Base-by-base conservation (phyloP, 2,888 invertebrate genomes). In the Apodemia duryi region DNA sequence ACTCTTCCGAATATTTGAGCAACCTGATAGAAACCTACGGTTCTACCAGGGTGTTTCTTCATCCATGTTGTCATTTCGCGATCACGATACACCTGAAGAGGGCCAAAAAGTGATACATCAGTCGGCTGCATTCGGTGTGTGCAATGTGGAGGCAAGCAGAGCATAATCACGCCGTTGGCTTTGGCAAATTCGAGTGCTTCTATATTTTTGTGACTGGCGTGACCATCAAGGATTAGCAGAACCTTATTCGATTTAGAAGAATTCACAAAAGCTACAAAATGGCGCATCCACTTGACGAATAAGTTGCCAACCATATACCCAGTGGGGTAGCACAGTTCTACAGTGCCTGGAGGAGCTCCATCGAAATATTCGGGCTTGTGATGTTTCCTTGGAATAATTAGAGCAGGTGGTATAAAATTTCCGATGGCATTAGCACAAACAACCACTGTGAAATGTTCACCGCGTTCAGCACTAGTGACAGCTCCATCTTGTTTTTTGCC, bases 381-480 rank as follows among this genome's bases (percentile, higher is more conserved):
- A 29, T 67, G 63, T 38, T 69, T 69, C 13, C 65, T 63, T 7
- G 69, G 49, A 57, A 67, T 65, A 29, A 67, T 65, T 46, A 67
- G 54, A 2, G n/a, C 13, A 0, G 61, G 69, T 2, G 67, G 66
- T 28, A 66, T 41, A 51, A 38, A 66, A 2, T 52, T 28, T 6
- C 69, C 67, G 57, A 52, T 43, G 7, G 68, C 68, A 60, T 63
- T 66, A 3, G 38, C 13, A 63, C 67, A 67, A 52, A 61, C 67
- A n/a, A 66, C 66, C 3, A 67, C 63, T n/a, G 69, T 67, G 5
- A 41, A 21, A 28, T 66, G 63, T 7, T 63, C 9, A 28, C 66
- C 66, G 2, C 65, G 28, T 28, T 66, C 66, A 1, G 80, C 83
- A 64, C 81, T 82, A 29, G 79, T 82, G n/a, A 84, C 41, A 62